Percentiles rank a stretch among this genome's conserved stretches.
Conservation (phyloP, 2,888 invertebrate species). For the Bursaphelenchus okinawaensis region DNA sequence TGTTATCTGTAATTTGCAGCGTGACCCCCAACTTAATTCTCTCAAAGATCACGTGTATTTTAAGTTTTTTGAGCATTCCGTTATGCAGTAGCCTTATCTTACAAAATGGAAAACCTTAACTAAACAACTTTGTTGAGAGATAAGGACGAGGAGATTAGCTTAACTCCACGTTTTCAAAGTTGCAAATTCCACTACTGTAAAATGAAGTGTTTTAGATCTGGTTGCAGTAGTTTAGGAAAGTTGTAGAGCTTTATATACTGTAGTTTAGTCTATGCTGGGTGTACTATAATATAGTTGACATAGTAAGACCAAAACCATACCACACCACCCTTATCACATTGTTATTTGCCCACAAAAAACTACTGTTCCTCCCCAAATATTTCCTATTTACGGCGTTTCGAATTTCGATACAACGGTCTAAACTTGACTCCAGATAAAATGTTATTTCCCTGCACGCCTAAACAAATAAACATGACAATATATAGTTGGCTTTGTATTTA, state of each 20-base stretch:
- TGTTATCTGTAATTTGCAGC: neutral
- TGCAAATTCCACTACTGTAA: too few species aligned
- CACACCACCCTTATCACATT: too few species aligned
- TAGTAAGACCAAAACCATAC: too few species aligned
- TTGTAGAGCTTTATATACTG: too few species aligned
- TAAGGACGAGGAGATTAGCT: neutral
- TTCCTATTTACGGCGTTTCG: neutral
- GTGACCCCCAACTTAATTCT: neutral
- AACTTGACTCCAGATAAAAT: neutral
- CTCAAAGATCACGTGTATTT: neutral
- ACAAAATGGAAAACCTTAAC: neutral
- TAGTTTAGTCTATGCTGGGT: too few species aligned
- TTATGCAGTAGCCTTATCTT: neutral
- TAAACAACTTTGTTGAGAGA: neutral
- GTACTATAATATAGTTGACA: too few species aligned
- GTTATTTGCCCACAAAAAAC: too few species aligned
- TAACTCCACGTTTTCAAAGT: too few species aligned
- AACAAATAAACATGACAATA: neutral
- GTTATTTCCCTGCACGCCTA: neutral
- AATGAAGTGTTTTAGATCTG: too few species aligned
- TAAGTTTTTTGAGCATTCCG: neutral
- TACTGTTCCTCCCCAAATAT: too few species aligned
- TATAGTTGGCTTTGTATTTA: too few species aligned
- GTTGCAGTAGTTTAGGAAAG: too few species aligned
- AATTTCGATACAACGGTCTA: neutral